Evolutionary conservation across 2,113 vertebrate species (phyloP).

Genomic region (Scartelaos histophorus): DNA sequence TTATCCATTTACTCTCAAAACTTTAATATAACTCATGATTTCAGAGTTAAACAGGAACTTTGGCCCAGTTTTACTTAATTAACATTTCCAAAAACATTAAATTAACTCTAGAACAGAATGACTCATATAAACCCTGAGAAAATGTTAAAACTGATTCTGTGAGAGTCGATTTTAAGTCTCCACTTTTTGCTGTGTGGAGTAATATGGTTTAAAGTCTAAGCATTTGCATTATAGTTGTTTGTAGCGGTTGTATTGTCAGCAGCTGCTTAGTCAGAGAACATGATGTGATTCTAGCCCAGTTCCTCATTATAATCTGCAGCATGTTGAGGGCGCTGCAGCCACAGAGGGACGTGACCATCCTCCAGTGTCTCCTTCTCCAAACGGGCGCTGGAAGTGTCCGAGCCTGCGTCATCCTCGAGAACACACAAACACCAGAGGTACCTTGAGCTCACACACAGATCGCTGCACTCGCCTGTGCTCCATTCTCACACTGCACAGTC

Average conservation of each 20-base stretch:
- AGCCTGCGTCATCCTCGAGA: constrained; percentile 4
- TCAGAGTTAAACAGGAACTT: too few species aligned
- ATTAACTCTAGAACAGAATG: too few species aligned
- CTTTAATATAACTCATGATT: too few species aligned
- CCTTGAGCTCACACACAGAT: constrained; percentile 41
- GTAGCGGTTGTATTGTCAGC: not conserved
- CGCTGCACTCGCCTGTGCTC: constrained; percentile 12
- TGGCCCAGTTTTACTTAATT: too few species aligned
- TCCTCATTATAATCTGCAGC: constrained; percentile 16
- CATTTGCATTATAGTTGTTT: not conserved
- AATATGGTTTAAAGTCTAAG: not conserved
- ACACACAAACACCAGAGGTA: constrained; percentile 19
- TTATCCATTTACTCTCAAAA: too few species aligned
- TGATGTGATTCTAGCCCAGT: constrained; percentile 52
- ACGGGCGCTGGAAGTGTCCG: constrained; percentile 6
- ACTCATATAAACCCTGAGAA: too few species aligned
- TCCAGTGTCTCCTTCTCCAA: constrained; percentile 26
- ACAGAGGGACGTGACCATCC: constrained; percentile 50
- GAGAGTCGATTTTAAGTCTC: too few species aligned
- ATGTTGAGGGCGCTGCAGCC: constrained; percentile 4
- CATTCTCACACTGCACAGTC: constrained; percentile 42
- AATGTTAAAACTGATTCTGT: too few species aligned
- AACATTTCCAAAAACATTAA: too few species aligned
- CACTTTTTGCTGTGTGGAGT: too few species aligned
- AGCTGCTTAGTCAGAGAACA: constrained; percentile 27